Base-by-base conservation (phyloP, 2,113 vertebrate genomes). In the Takifugu flavidus region DNA sequence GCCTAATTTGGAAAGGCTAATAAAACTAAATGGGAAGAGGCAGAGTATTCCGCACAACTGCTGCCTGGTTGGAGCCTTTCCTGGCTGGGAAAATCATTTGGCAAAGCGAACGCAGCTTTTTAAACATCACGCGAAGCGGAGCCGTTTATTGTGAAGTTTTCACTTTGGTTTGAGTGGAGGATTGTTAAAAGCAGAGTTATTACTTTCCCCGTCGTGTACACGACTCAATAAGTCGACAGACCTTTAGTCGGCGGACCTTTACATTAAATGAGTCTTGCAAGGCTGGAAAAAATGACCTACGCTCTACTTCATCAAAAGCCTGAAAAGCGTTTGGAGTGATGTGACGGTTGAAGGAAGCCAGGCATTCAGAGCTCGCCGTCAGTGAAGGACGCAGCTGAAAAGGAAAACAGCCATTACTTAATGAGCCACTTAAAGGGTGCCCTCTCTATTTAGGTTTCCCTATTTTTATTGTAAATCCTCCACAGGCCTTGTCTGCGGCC, bases 381-480 rank as follows among this genome's bases (percentile, higher is more conserved):
- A 64, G 67, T 47, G 55, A 78, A 80, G 79, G 74, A 74, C 79
- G 58, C 3, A 25, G 53, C 69, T 82, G 78, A 81, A 84, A 79
- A 79, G 72, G 74, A 86, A 87, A 88, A 85, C 82, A 86, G 79
- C 59, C 65, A 82, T 87, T 78, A 81, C 82, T 85, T 86, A 86
- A 88, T 84, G 78, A 87, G 82, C 65, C 78, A 82, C 84, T 88
- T 83, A 77, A 75, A 82, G 71, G 66, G 67, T 74, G 76, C 70
- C 71, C 77, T 80, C 69, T 77, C 82, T 74, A 79, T 86, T 89
- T 85, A 82, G 53, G 31, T 80, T 77, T 83, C 78, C 84, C 89
- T 87, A 84, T 82, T 88, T 87, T 78, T 77, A 79, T 77, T 82
- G 77, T 78, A 85, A 88, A 88, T 82, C 80, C 80, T 72, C 75